These are phyloP conservation scores for Silurus glanis DNA, from an alignment of 2,113 vertebrate genomes.

Conservation along the genomic window DNA sequence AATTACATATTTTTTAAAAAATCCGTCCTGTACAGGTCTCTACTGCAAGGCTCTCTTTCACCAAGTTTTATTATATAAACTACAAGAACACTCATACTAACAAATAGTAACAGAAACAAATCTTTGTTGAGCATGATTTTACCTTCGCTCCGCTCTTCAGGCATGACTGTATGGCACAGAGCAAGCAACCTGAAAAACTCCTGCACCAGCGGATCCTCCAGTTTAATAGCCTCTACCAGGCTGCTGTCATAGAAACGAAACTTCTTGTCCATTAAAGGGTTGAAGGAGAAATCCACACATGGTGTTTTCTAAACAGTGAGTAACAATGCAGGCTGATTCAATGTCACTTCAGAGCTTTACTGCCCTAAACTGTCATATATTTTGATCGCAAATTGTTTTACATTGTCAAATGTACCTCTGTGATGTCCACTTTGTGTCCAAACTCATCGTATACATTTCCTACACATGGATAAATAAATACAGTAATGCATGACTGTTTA, in stretches of 20 bases:
- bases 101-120: neutral
- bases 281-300: constrained; percentile 69
- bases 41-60: neutral
- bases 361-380: constrained; percentile 1
- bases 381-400: neutral
- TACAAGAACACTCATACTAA: neutral
- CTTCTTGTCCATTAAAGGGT: constrained; percentile 62
- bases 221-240: constrained; percentile 70
- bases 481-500: neutral
- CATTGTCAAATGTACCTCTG: constrained; percentile 64
- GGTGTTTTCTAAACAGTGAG: constrained; percentile 63
- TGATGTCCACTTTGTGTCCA: constrained; percentile 72
- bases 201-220: constrained; percentile 68
- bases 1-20: neutral
- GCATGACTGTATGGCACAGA: constrained; percentile 78
- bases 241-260: constrained; percentile 72
- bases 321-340: constrained; percentile 21
- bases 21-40: too few species aligned
- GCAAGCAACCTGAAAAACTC: constrained; percentile 77
- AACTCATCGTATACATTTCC: constrained; percentile 74
- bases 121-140: constrained; percentile 30
- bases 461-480: constrained; percentile 53
- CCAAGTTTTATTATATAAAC: neutral
- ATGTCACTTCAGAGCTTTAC: neutral
- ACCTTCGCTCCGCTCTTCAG: constrained; percentile 76